These are phyloP conservation scores for Crypturellus undulatus DNA, from an alignment of 2,113 vertebrate species.

Conservation along the genomic window DNA sequence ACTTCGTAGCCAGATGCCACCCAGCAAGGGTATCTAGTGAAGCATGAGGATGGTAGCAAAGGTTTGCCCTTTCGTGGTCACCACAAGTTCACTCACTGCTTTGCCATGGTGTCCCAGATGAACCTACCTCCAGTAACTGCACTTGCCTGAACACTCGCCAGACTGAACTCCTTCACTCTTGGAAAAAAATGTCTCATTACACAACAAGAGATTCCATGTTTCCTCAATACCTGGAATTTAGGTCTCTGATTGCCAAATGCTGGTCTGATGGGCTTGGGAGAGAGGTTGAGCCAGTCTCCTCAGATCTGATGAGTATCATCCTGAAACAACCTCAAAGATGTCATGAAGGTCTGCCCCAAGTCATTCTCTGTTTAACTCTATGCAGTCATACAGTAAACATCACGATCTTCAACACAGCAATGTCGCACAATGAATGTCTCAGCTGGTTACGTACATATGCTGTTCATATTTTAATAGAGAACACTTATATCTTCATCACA, in stretches of 20 bases:
- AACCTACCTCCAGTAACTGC: background rate
- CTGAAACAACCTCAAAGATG: background rate
- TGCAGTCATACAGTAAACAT: constrained; percentile 19
- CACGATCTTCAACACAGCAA: background rate
- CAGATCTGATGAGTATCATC: constrained; percentile 24
- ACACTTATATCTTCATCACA: background rate
- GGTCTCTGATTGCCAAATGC: constrained; percentile 19
- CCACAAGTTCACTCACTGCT: background rate
- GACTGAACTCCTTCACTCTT: constrained; percentile 25
- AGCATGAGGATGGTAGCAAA: background rate
- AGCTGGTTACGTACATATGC: background rate
- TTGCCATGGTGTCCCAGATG: background rate
- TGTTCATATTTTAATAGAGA: constrained; percentile 27
- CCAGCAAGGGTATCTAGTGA: background rate
- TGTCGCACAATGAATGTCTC: background rate
- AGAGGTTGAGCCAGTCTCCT: background rate
- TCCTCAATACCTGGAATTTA: constrained; percentile 56
- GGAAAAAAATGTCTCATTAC: background rate
- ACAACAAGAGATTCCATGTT: constrained; percentile 6
- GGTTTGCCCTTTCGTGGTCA: background rate
- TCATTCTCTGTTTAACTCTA: background rate
- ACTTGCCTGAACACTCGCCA: background rate
- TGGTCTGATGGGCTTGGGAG: background rate
- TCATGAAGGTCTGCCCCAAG: background rate
- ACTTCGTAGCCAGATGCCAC: background rate